Evolutionary conservation across 2,797 vertebrate species (phyloP).

Genomic region (Cephalopachus bancanus): DNA sequence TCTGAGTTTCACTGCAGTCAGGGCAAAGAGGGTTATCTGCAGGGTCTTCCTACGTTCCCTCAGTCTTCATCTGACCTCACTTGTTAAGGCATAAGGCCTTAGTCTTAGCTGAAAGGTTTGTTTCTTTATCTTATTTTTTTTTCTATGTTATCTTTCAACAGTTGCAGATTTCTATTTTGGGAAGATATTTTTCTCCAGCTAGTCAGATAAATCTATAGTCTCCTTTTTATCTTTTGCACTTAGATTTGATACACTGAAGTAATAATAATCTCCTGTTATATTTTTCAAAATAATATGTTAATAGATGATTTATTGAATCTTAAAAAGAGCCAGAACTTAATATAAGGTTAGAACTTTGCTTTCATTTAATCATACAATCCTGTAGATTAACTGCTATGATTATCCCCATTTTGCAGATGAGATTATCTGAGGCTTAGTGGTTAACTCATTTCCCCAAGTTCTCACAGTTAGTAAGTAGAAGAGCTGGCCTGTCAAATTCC

Average conservation of each 20-base stretch:
- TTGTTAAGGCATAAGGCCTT: not conserved
- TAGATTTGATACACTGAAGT: constrained; percentile 6
- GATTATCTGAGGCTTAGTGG: not conserved
- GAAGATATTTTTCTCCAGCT: not conserved
- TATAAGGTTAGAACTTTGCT: not conserved
- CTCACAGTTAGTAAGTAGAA: not conserved
- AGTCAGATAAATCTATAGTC: not conserved
- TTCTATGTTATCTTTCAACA: not conserved
- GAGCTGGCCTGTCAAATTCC: not conserved
- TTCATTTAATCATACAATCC: not conserved
- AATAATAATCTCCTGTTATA: not conserved
- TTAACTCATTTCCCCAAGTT: not conserved
- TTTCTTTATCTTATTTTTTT: not conserved
- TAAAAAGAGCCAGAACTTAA: constrained; percentile 1
- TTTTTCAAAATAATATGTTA: constrained; percentile 2
- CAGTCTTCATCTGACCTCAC: not conserved
- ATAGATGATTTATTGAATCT: not conserved
- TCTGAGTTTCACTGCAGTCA: not conserved
- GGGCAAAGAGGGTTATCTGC: not conserved
- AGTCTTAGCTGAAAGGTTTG: not conserved
- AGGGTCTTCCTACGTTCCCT: not conserved
- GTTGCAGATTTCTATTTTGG: not conserved
- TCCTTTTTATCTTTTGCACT: not conserved
- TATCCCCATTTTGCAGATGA: not conserved
- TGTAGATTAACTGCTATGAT: not conserved